Evolutionary conservation across 30 jellyfish, hydroid and myxozoan species (phyloP), one percentile per base, ranked within the genome.

Genomic region (Pseudorhiza aurosa): DNA sequence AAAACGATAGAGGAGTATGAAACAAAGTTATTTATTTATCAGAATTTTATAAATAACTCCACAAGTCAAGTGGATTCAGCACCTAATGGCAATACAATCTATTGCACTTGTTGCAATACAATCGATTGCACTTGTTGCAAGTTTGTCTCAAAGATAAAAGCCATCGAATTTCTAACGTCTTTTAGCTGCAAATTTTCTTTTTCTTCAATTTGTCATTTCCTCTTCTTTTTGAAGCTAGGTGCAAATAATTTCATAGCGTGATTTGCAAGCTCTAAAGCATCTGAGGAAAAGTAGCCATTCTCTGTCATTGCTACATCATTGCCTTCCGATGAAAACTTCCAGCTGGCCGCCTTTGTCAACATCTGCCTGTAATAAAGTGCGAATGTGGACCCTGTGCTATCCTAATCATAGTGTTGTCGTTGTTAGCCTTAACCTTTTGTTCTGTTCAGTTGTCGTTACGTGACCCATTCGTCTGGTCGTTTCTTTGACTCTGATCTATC

Each of bases 261-360:
- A 72, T 72, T 27, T 72, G 85, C 72, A 53, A 30, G 56, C 56
- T 74, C 87, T 55, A 74, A 57, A 74, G 59, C 51, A 25, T 55
- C 62, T 51, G 65, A 21, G 8, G 65, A 36, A 53, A 74, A 74
- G 75, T 24, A 36, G 8, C 74, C 87, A 57, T 51, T 58, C 67
- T 50, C 87, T 56, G 19, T 58, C n/a, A 49, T n/a, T n/a, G 69
- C 76, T 49, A 50, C 44, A 24, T 35, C 46, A 37, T 58, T 39
- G 65, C 79, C 27, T 15, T 62, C 1, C 59, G 31, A 42, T 55
- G 77, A 12, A 75, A 75, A 55, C 87, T 55, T 75, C 77, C 77
- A 75, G 39, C 68, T n/a, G 77, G 68, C 87, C 56, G 87, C 87
- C 24, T 55, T 75, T 75, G 87, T 75, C 77, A 57, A 75, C 57